Conservation (phyloP, 53 echinoderm and acorn worm genomes). For the Paracentrotus lividus region DNA sequence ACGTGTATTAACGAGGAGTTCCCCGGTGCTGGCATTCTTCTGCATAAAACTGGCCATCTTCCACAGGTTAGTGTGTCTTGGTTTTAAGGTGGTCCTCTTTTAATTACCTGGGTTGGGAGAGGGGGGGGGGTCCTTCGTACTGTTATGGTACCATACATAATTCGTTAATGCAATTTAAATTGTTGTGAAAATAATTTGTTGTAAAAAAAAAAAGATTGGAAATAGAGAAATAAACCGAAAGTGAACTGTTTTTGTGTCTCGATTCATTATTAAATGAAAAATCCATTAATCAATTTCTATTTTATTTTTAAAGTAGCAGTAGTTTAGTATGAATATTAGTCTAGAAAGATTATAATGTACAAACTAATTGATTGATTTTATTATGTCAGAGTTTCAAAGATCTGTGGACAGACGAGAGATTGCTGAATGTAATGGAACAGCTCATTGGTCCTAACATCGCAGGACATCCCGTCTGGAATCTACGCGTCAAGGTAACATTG, state of each 20-base stretch:
- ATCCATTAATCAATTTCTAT: background rate
- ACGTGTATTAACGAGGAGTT: conserved; percentile 83
- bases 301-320: too few relatives aligned
- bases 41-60: conserved; percentile 77
- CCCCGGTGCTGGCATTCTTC: conserved; percentile 79
- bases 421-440: conserved; percentile 87
- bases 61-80: conserved; percentile 69
- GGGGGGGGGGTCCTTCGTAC: too few relatives aligned
- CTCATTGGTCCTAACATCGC: conserved; percentile 90
- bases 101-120: too few relatives aligned
- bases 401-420: conserved; percentile 77
- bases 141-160: too few relatives aligned
- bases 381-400: conserved; percentile 77
- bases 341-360: background rate
- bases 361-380: background rate
- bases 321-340: background rate
- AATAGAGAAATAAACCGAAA: too few relatives aligned
- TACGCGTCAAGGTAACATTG: conserved; percentile 88
- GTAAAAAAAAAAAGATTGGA: too few relatives aligned
- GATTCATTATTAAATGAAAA: background rate
- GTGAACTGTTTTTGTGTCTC: background rate
- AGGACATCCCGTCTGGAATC: conserved; percentile 90
- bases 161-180: too few relatives aligned
- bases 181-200: too few relatives aligned
- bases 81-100: background rate